Percentiles rank a stretch among this genome's conserved stretches.
Evolutionary conservation across 2,113 vertebrate genomes (phyloP).

Genomic region (Chloroceryle aenea): DNA sequence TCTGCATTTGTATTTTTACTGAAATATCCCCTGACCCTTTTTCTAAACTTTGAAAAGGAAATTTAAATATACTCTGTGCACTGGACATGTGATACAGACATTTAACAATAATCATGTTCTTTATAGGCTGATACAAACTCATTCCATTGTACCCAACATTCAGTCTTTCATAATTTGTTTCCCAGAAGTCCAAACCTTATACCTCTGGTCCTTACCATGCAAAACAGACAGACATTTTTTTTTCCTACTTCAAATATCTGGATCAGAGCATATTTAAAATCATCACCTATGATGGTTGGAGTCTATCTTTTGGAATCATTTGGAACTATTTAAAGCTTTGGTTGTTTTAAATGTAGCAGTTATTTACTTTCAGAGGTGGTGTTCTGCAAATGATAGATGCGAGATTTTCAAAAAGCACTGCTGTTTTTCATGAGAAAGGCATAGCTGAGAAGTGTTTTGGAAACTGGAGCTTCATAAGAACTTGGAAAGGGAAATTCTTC

Average conservation of each 20-base stretch:
- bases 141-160: neutral
- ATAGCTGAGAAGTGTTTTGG: neutral
- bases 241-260: neutral
- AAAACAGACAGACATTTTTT: neutral
- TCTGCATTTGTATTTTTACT: neutral
- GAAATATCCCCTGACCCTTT: fast-evolving
- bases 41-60: neutral
- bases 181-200: neutral
- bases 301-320: neutral
- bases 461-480: neutral
- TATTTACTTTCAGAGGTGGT: neutral
- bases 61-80: neutral
- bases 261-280: neutral
- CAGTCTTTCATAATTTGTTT: neutral
- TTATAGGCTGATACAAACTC: neutral
- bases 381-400: neutral
- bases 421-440: neutral
- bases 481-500: neutral
- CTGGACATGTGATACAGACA: fast-evolving
- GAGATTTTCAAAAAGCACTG: neutral
- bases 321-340: neutral
- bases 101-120: neutral
- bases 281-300: neutral
- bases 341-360: neutral
- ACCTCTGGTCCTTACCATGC: neutral